phyloP scores from a whole-genome alignment of 2,888 invertebrate genomes.

The Trichacis sp. region DNA sequence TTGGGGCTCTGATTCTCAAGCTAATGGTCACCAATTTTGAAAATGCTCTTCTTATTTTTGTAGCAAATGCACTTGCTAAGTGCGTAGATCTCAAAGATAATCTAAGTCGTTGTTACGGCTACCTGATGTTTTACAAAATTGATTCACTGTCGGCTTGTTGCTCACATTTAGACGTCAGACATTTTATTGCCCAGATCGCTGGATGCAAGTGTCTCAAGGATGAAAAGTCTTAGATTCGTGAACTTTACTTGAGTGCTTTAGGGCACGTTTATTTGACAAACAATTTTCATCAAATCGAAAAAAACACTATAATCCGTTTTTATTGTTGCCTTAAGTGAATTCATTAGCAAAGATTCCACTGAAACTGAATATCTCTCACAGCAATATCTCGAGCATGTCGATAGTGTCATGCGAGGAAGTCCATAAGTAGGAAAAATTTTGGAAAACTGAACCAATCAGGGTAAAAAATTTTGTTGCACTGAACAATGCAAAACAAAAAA shows the following conservation, averaged over 20 bases:
- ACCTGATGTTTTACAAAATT: no score
- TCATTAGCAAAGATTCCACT: neutral
- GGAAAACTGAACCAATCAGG: neutral
- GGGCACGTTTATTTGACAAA: neutral
- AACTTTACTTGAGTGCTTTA: neutral
- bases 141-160: neutral
- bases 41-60: constrained; percentile 29
- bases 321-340: neutral
- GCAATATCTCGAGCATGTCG: no score
- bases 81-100: constrained; percentile 28
- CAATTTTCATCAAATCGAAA: neutral
- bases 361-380: no score
- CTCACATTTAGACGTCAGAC: neutral
- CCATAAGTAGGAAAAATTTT: no score
- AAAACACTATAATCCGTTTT: neutral
- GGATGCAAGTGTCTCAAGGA: neutral
- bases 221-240: neutral
- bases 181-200: constrained; percentile 5
- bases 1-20: constrained; percentile 18
- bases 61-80: constrained; percentile 24
- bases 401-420: no score
- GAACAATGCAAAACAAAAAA: constrained; percentile 6
- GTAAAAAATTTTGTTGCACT: no score
- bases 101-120: constrained; percentile 22
- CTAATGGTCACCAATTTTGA: constrained; percentile 35